Percentiles rank a stretch among this genome's conserved stretches.
Evolutionary conservation across 2,113 vertebrate species (phyloP).

Genomic region (Hyaena hyaena): DNA sequence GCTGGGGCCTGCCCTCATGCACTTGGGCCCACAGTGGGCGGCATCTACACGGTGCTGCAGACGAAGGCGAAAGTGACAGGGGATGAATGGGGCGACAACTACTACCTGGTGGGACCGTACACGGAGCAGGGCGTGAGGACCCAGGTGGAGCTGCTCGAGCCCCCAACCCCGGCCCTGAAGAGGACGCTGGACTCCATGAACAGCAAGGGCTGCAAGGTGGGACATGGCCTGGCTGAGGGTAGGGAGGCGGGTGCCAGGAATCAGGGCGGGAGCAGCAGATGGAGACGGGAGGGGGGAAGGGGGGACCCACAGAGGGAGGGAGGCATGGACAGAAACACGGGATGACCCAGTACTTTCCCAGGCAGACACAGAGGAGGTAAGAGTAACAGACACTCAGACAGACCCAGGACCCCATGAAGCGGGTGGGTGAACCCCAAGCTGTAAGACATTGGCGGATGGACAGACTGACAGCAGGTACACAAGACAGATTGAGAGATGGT

Average conservation of each 20-base stretch:
- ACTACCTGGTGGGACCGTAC: constrained; percentile 95
- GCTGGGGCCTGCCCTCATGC: constrained; percentile 34
- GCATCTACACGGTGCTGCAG: constrained; percentile 97
- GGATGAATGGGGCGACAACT: constrained; percentile 96
- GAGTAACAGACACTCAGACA: not conserved
- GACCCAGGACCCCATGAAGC: not conserved
- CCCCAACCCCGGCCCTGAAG: constrained; percentile 89
- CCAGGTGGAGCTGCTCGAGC: constrained; percentile 95
- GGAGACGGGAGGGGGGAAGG: not conserved
- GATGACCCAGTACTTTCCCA: not conserved
- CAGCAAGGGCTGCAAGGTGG: constrained; percentile 94
- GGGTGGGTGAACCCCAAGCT: not conserved
- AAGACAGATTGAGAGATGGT: not conserved
- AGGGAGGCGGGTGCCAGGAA: not conserved
- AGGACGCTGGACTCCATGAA: constrained; percentile 95
- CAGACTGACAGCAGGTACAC: not conserved
- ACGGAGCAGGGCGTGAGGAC: constrained; percentile 94
- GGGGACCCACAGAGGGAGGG: not conserved
- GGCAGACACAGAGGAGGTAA: not conserved
- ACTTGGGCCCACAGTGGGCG: constrained; percentile 88
- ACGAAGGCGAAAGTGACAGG: constrained; percentile 95
- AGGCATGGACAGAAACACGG: not conserved
- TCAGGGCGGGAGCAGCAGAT: not conserved
- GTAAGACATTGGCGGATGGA: not conserved
- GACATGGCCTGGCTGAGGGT: not conserved